These are phyloP conservation scores for Acrossocheilus fasciatus DNA, from an alignment of 2,797 vertebrate genomes.

Conservation along the genomic window DNA sequence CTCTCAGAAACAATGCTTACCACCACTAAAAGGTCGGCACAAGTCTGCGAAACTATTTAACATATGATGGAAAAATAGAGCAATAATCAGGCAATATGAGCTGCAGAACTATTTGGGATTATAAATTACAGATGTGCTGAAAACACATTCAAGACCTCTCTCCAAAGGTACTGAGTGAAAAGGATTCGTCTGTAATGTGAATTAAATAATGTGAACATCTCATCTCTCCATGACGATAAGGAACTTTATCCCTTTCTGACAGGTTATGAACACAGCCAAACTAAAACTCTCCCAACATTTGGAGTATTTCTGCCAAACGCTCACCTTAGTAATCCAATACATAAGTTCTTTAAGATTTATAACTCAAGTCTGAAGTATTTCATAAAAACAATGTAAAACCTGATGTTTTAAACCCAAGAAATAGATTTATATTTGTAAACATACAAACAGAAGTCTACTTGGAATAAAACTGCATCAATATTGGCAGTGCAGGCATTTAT, in stretches of 20 bases:
- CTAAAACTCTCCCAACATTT: slow-evolving; percentile 7
- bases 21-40: slow-evolving; percentile 3
- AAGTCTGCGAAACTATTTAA: background rate
- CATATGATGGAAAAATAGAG: slow-evolving; percentile 13
- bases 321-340: background rate
- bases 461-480: background rate
- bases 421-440: slow-evolving; percentile 21
- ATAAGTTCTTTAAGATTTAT: slow-evolving; percentile 1
- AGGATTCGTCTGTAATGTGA: background rate
- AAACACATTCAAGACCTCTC: background rate
- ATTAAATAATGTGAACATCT: slow-evolving; percentile 7
- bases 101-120: background rate
- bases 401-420: slow-evolving; percentile 13
- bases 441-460: slow-evolving; percentile 14
- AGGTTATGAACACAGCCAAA: slow-evolving; percentile 1
- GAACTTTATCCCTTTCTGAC: background rate
- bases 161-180: slow-evolving; percentile 4
- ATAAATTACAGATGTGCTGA: slow-evolving; percentile 7
- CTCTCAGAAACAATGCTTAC: slow-evolving; percentile 12
- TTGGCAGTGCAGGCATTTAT: background rate
- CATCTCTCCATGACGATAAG: background rate
- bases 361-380: background rate
- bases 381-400: background rate
- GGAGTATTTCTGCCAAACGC: slow-evolving; percentile 9
- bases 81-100: slow-evolving; percentile 14